Percentiles rank a stretch among this genome's conserved stretches.
Conservation (phyloP, 2,888 invertebrate species). For the Marronus borbonicus region DNA sequence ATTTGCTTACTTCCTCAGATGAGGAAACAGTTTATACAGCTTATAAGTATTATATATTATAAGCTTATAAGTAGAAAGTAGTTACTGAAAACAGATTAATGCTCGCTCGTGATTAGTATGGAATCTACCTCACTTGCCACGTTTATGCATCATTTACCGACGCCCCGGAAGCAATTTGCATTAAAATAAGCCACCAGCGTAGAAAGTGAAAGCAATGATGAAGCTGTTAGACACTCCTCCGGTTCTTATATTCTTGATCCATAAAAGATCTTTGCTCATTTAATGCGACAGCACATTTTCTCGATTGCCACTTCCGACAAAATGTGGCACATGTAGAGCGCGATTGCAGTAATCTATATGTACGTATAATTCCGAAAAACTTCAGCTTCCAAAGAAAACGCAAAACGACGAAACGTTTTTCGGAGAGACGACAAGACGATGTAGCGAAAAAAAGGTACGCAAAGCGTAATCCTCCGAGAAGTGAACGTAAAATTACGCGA, state of each 20-base stretch:
- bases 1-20: too few species aligned
- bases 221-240: not conserved
- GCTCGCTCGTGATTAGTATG: too few species aligned
- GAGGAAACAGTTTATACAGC: too few species aligned
- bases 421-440: not conserved
- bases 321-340: slow-evolving; percentile 22
- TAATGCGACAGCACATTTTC: slow-evolving; percentile 12
- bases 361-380: slow-evolving; percentile 28
- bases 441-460: slow-evolving; percentile 21
- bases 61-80: too few species aligned
- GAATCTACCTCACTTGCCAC: too few species aligned
- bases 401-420: slow-evolving; percentile 14
- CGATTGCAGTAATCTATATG: slow-evolving; percentile 27
- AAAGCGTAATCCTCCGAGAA: slow-evolving; percentile 19
- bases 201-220: not conserved
- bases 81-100: not conserved
- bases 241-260: not conserved
- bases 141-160: too few species aligned
- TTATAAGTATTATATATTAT: too few species aligned
- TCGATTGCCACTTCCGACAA: slow-evolving; percentile 24
- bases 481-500: slow-evolving; percentile 29
- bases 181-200: not conserved
- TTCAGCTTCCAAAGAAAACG: slow-evolving; percentile 3
- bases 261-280: slow-evolving; percentile 9
- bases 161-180: too few species aligned